Evolutionary conservation across 2,888 invertebrate species (phyloP), one percentile per base, ranked within the genome.

Genomic region (Pterostichus niger): DNA sequence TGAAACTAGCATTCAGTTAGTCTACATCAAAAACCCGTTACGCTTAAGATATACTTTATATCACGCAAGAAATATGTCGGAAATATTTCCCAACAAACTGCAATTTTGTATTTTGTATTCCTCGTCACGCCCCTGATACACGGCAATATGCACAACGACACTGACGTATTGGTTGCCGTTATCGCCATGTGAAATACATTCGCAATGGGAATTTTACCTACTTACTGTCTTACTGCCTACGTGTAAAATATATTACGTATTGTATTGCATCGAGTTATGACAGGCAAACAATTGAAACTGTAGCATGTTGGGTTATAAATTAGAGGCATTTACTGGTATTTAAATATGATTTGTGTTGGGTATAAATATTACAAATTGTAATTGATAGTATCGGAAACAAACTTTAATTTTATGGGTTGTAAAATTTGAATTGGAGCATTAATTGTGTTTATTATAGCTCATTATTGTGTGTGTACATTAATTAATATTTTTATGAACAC

Each of bases 161-260:
- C 49, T 52, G 75, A 75, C 49, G 33, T 33, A 75, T 75, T 75
- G 52, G 52, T 52, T 75, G 75, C 52, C 13, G 75, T 75, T 75
- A 75, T 52, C 49, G 31, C 49, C 44, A 71, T 44, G 68, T 71
- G 68, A 17, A 71, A 44, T 71, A 71, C 68, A 71, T 71, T 71
- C 40, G 44, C 40, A 64, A 64, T 64, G 64, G 64, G 35, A 64
- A 64, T 35, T 64, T 31, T 40, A 33, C 15, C 64, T 64, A 64
- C 35, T 64, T 64, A 64, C 64, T 40, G 40, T 64, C 33, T 64
- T 35, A 33, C 33, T 6, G 64, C n/a, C 35, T 35, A 64, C n/a
- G 13, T 13, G 64, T 33, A 11, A 64, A 64, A 64, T 64, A 64
- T 64, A 6, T 64, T n/a, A 40, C 40, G 40, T 6, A 40, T 6